Conservation (phyloP, 2,113 vertebrate genomes). For the Microtus ochrogaster region DNA sequence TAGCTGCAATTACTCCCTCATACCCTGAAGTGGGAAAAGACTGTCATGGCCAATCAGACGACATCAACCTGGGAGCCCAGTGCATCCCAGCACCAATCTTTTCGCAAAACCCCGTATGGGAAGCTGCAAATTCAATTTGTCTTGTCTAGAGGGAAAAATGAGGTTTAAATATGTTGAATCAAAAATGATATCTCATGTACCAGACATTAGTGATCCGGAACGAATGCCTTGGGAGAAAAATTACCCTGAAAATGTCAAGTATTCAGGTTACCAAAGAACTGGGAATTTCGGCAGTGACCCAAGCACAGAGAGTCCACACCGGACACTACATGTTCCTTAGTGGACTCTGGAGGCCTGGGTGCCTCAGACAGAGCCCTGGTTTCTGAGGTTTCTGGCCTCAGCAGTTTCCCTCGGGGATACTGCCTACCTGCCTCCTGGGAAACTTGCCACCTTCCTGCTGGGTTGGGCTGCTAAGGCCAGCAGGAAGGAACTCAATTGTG, state of each 20-base stretch:
- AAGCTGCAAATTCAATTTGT: slow-evolving; percentile 75
- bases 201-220: slow-evolving; percentile 60
- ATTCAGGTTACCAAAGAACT: slow-evolving; percentile 57
- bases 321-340: neutral
- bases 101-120: slow-evolving; percentile 47
- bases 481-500: neutral
- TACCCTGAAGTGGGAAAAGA: neutral
- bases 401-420: neutral
- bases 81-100: slow-evolving; percentile 47
- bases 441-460: neutral
- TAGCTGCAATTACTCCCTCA: slow-evolving; percentile 6
- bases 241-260: slow-evolving; percentile 65
- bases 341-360: neutral
- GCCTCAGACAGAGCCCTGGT: neutral
- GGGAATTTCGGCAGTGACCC: slow-evolving; percentile 27
- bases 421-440: neutral
- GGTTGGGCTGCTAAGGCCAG: neutral
- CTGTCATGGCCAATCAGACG: slow-evolving; percentile 24
- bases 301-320: slow-evolving; percentile 1
- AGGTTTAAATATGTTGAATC: slow-evolving; percentile 76
- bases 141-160: slow-evolving; percentile 68
- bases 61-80: slow-evolving; percentile 20
- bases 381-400: neutral
- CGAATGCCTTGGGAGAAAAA: slow-evolving; percentile 61
- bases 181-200: slow-evolving; percentile 58